A percentile compares a stretch with the other conserved stretches of the same genome.
Conservation (phyloP, 2,797 vertebrate genomes). For the Anguilla anguilla region DNA sequence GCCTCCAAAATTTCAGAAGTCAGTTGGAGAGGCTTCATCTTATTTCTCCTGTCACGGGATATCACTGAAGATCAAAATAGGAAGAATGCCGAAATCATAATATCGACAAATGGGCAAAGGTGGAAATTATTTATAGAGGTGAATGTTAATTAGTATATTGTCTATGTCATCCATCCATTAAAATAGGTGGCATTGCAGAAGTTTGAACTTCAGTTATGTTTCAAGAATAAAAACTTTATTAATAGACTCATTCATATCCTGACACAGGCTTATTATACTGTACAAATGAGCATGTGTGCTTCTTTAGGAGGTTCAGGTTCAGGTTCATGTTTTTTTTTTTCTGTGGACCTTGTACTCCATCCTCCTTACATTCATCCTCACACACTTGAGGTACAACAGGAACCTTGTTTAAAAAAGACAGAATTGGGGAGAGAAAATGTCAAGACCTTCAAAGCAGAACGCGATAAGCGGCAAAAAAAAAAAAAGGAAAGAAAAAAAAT, state of each 20-base stretch:
- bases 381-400: not conserved
- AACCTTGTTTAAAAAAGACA: not conserved
- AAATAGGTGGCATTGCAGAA: not conserved
- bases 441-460: not conserved
- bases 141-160: not conserved
- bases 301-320: not conserved
- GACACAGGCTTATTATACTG: not conserved
- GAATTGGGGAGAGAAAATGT: not conserved
- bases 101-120: not conserved
- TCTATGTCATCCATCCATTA: not conserved
- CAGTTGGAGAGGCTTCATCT: not conserved
- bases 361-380: not conserved
- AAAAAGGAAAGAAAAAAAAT: not conserved
- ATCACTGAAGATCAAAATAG: not conserved
- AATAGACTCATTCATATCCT: not conserved
- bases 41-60: not conserved
- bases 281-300: not conserved
- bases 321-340: not conserved
- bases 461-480: not conserved
- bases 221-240: not conserved
- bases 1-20: not conserved
- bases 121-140: not conserved
- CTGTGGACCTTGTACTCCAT: not conserved
- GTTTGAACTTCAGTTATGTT: not conserved
- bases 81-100: not conserved